Evolutionary conservation across 2,797 vertebrate genomes (phyloP).

Genomic region (Masticophis lateralis): DNA sequence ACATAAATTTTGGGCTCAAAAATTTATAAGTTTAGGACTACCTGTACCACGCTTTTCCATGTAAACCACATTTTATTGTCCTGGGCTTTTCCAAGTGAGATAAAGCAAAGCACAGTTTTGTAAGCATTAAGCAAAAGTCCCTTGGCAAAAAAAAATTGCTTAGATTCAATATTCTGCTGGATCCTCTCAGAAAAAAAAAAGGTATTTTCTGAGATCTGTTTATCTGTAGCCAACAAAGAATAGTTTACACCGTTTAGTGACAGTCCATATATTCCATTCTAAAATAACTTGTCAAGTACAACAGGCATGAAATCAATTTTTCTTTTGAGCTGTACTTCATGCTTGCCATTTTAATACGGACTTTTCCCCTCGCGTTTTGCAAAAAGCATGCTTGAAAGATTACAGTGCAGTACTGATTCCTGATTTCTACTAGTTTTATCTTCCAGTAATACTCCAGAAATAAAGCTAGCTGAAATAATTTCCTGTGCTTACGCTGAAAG

Average conservation of each 20-base stretch:
- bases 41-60: background rate
- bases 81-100: background rate
- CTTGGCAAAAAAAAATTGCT: background rate
- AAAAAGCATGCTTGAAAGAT: background rate
- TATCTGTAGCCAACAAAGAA: background rate
- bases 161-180: background rate
- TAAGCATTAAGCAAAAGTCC: background rate
- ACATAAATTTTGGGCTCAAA: background rate
- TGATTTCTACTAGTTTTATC: background rate
- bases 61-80: background rate
- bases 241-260: background rate
- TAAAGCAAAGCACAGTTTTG: background rate
- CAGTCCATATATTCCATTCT: slow-evolving; percentile 33
- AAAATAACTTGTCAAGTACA: slow-evolving; percentile 41
- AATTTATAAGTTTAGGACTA: background rate
- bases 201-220: background rate
- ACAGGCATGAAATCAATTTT: slow-evolving; percentile 37
- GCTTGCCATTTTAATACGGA: background rate
- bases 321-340: slow-evolving; percentile 21
- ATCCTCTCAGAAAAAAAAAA: background rate
- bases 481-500: slow-evolving; percentile 42
- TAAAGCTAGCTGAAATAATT: slow-evolving; percentile 23
- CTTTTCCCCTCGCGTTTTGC: background rate
- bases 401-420: background rate
- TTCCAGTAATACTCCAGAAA: background rate